Percentiles rank a stretch among this genome's conserved stretches.
phyloP scores from a whole-genome alignment of 2,888 invertebrate species.

The Xanthorhoe designata region DNA sequence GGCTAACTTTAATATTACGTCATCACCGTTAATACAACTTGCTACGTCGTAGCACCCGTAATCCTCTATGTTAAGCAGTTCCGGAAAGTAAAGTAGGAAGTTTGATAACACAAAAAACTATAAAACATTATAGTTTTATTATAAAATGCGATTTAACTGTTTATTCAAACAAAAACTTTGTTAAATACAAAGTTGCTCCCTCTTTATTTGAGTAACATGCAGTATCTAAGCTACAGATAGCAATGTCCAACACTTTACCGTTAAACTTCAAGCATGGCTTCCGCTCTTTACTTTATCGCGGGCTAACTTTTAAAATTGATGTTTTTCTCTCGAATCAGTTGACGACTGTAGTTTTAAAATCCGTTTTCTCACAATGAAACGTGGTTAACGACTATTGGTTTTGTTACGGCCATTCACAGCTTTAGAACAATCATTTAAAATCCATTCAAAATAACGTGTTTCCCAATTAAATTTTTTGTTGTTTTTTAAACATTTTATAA shows the following conservation, averaged over 20 bases:
- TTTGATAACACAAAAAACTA: too few relatives aligned
- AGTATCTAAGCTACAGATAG: constrained; percentile 29
- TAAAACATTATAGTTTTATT: too few relatives aligned
- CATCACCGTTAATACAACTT: too few relatives aligned
- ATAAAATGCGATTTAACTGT: too few relatives aligned
- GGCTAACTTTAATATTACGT: too few relatives aligned
- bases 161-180: constrained; percentile 6
- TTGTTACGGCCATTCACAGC: constrained; percentile 34
- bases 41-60: too few relatives aligned
- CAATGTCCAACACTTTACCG: constrained; percentile 49
- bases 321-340: constrained; percentile 63
- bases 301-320: constrained; percentile 65
- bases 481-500: not conserved
- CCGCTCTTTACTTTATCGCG: constrained; percentile 56
- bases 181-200: constrained; percentile 3
- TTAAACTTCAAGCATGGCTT: constrained; percentile 55
- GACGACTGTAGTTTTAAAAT: constrained; percentile 63
- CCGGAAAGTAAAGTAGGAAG: too few relatives aligned
- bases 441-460: not conserved
- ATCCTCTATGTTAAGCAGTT: too few relatives aligned
- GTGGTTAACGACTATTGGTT: constrained; percentile 51
- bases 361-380: constrained; percentile 62
- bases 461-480: not conserved
- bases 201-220: constrained; percentile 26
- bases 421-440: not conserved